A percentile compares a stretch with the other conserved stretches of the same genome.
phyloP scores from a whole-genome alignment of 2,797 vertebrate species.

The Sebastes kiyomatsui region DNA sequence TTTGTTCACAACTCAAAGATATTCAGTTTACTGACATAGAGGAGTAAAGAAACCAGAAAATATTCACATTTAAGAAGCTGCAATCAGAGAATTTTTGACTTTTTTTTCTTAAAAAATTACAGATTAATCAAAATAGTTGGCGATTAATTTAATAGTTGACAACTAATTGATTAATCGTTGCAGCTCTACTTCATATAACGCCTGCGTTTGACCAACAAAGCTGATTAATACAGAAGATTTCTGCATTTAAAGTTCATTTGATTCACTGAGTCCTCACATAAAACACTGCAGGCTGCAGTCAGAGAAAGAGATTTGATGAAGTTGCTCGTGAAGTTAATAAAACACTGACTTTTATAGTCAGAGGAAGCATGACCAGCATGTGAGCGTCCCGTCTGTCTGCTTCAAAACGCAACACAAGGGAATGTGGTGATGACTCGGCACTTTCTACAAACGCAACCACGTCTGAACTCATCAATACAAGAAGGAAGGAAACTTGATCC shows the following conservation, averaged over 20 bases:
- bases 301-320: not conserved
- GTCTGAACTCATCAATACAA: not conserved
- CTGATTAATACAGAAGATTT: not conserved
- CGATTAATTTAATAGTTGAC: no score
- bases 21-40: no score
- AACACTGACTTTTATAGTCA: conserved; percentile 17
- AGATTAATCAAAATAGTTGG: no score
- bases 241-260: not conserved
- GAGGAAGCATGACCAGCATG: conserved; percentile 62
- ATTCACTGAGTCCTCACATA: not conserved
- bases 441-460: conserved; percentile 2
- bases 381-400: conserved; percentile 41
- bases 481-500: not conserved
- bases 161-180: not conserved
- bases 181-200: rapidly evolving
- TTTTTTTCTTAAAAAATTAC: no score
- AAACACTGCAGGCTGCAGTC: not conserved
- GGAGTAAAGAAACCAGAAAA: no score
- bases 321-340: conserved; percentile 17
- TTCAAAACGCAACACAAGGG: conserved; percentile 18
- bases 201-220: not conserved
- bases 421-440: conserved; percentile 37
- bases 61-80: no score
- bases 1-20: no score
- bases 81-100: no score